These are phyloP conservation scores for Epizoanthus scotinus DNA, from an alignment of 92 coral and sea anemone genomes.

Conservation along the genomic window DNA sequence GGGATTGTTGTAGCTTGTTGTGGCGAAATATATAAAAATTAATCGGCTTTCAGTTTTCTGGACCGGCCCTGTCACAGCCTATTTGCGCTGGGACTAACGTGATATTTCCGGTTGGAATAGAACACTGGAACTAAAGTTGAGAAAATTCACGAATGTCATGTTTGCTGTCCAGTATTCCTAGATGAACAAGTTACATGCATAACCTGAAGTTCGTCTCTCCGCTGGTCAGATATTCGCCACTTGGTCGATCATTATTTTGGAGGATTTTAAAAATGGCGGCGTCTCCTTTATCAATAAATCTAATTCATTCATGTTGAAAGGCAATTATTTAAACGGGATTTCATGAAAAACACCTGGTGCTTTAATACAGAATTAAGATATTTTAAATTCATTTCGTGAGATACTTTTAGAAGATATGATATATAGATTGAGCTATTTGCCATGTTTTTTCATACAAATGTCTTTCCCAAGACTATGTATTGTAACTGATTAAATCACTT, in stretches of 20 bases:
- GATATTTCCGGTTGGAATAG: constrained; percentile 2
- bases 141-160: background rate
- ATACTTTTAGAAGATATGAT: too few relatives aligned
- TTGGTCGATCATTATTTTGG: background rate
- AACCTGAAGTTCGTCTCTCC: background rate
- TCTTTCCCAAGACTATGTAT: too few relatives aligned
- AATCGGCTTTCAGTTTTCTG: too few relatives aligned
- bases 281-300: constrained; percentile 32
- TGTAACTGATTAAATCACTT: too few relatives aligned
- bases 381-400: too few relatives aligned
- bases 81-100: background rate
- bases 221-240: background rate
- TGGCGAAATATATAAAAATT: too few relatives aligned
- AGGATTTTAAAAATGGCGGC: constrained; percentile 3
- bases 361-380: too few relatives aligned
- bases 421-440: too few relatives aligned
- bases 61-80: too few relatives aligned
- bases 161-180: too few relatives aligned
- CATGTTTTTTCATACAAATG: too few relatives aligned
- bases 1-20: too few relatives aligned
- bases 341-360: constrained; percentile 34
- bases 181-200: background rate
- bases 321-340: constrained; percentile 31
- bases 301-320: constrained; percentile 40
- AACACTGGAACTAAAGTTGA: background rate